phyloP scores from a whole-genome alignment of 1,140 invertebrate genomes.

The Pissodes strobi region DNA sequence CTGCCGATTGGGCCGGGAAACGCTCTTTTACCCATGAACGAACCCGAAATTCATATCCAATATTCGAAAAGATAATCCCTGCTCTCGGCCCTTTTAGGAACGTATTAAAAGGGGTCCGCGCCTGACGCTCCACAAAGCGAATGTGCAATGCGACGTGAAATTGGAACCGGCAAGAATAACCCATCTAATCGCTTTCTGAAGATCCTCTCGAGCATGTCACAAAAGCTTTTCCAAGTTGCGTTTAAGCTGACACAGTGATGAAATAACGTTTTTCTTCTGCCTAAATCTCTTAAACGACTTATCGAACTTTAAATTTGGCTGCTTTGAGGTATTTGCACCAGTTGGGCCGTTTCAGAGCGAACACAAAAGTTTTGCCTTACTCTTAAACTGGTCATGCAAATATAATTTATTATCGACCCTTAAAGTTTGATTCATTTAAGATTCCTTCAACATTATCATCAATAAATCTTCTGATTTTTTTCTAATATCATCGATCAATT shows the following conservation, averaged over 20 bases:
- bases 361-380: no score
- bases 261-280: conserved; percentile 32
- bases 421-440: no score
- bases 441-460: no score
- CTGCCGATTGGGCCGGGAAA: conserved; percentile 9
- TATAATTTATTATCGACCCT: no score
- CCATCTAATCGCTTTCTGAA: conserved; percentile 44
- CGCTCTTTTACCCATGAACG: conserved; percentile 27
- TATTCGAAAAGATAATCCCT: conserved; percentile 33
- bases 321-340: background rate
- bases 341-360: no score
- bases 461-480: no score
- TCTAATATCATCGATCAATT: no score
- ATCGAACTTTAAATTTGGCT: conserved; percentile 21
- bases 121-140: conserved; percentile 38
- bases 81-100: conserved; percentile 14
- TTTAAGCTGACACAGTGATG: conserved; percentile 32
- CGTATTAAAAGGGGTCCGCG: conserved; percentile 39
- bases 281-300: conserved; percentile 30
- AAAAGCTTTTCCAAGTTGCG: conserved; percentile 30
- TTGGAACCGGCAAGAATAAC: conserved; percentile 50
- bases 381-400: no score
- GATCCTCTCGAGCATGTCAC: conserved; percentile 32
- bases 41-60: conserved; percentile 39
- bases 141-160: conserved; percentile 47